Evolutionary conservation across 2,797 vertebrate species (phyloP).

Genomic region (Botia almorhae): DNA sequence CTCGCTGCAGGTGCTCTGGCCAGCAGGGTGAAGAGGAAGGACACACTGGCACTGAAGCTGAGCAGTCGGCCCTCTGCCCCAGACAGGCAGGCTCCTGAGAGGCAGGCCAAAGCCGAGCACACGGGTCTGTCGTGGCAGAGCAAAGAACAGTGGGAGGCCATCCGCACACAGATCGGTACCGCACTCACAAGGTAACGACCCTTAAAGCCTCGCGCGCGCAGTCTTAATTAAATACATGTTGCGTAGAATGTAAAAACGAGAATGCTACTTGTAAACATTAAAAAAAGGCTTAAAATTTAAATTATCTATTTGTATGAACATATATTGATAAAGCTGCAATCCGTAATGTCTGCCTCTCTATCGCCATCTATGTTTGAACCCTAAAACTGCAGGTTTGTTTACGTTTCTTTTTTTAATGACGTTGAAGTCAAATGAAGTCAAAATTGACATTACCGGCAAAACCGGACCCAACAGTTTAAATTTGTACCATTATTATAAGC

Average conservation of each 20-base stretch:
- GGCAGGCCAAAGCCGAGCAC: constrained; percentile 77
- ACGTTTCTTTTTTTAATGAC: background rate
- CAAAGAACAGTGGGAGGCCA: constrained; percentile 96
- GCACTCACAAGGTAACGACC: constrained; percentile 86
- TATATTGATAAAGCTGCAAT: background rate
- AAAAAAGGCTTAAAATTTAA: background rate
- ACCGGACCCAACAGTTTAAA: too few species aligned
- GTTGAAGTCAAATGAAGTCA: too few species aligned
- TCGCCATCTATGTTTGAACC: too few species aligned
- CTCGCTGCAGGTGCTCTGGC: constrained; percentile 84
- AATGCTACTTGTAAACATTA: constrained; percentile 15
- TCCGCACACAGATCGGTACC: constrained; percentile 93
- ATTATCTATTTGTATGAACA: background rate
- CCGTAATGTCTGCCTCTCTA: too few species aligned
- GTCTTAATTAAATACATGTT: background rate
- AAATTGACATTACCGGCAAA: too few species aligned
- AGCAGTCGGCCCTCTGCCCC: constrained; percentile 75
- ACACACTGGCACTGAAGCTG: constrained; percentile 94
- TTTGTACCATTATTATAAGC: too few species aligned
- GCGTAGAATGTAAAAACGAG: background rate
- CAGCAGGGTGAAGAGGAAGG: constrained; percentile 94
- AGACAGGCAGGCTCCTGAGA: constrained; percentile 71
- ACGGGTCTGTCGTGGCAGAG: constrained; percentile 90
- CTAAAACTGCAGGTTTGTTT: too few species aligned
- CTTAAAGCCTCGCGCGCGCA: background rate